Conservation (phyloP, 2,888 invertebrate genomes). For the Pammene aurita region DNA sequence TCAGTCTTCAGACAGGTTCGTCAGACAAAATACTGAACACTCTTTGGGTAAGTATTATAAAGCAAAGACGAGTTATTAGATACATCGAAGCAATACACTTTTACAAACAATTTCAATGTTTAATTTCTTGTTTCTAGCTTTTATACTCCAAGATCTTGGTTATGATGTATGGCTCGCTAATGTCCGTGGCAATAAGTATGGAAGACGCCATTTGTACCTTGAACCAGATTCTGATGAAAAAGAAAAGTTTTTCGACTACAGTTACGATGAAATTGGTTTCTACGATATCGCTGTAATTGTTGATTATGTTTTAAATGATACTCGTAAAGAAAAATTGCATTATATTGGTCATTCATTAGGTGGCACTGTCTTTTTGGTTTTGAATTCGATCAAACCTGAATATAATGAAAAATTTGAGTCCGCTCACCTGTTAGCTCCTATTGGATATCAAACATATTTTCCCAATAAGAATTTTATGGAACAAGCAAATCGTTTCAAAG, state of each 20-base stretch:
- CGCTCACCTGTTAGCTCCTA: conserved; percentile 67
- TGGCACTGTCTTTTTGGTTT: conserved; percentile 64
- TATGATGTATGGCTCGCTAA: conserved; percentile 94
- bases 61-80: neutral
- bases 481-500: conserved; percentile 51
- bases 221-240: conserved; percentile 57
- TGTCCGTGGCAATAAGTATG: conserved; percentile 89
- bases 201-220: conserved; percentile 79
- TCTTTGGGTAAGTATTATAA: conserved; percentile 20
- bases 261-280: conserved; percentile 68
- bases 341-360: conserved; percentile 77
- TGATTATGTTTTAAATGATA: conserved; percentile 61
- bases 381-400: conserved; percentile 60
- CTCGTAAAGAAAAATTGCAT: conserved; percentile 60
- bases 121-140: conserved; percentile 75
- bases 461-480: conserved; percentile 51
- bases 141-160: conserved; percentile 85
- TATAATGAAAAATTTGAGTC: conserved; percentile 66
- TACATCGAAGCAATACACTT: neutral
- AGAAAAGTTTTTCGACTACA: conserved; percentile 65
- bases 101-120: neutral
- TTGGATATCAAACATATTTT: conserved; percentile 63
- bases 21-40: neutral
- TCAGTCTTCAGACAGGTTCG: conserved; percentile 30
- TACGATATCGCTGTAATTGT: conserved; percentile 68